Evolutionary conservation across 2,797 vertebrate species (phyloP).

Genomic region (Echiichthys vipera): DNA sequence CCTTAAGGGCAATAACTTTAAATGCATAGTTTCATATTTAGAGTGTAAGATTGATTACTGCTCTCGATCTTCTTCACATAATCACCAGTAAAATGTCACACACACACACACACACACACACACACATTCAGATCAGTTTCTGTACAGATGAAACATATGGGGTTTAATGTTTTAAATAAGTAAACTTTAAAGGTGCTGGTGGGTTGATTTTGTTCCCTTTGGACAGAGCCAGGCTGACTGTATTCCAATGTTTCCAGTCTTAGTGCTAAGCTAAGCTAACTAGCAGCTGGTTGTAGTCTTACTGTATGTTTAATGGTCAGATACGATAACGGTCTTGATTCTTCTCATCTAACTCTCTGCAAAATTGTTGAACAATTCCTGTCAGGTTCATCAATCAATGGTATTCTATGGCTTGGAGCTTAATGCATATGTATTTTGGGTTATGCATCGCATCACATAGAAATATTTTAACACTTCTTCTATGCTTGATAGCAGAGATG

Average conservation of each 20-base stretch:
- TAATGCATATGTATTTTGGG: background rate
- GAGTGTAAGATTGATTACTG: background rate
- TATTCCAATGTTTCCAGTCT: too few species aligned
- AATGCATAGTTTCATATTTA: background rate
- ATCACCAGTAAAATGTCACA: background rate
- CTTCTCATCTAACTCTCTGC: background rate
- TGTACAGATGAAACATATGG: background rate
- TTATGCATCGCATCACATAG: background rate
- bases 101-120: too few species aligned
- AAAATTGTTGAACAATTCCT: background rate
- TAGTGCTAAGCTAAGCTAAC: background rate
- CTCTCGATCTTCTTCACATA: background rate
- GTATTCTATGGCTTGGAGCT: background rate
- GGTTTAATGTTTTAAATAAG: background rate
- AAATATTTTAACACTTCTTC: background rate
- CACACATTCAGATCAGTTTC: too few species aligned
- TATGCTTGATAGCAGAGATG: background rate
- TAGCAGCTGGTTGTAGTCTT: background rate
- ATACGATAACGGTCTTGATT: background rate
- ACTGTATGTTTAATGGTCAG: background rate
- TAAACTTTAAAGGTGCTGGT: background rate
- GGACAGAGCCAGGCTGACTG: background rate
- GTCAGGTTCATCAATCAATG: background rate
- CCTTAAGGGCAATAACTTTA: background rate
- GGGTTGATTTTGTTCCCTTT: background rate